Evolutionary conservation across 2,797 vertebrate species (phyloP).

Genomic region (Arremon aurantiirostris): DNA sequence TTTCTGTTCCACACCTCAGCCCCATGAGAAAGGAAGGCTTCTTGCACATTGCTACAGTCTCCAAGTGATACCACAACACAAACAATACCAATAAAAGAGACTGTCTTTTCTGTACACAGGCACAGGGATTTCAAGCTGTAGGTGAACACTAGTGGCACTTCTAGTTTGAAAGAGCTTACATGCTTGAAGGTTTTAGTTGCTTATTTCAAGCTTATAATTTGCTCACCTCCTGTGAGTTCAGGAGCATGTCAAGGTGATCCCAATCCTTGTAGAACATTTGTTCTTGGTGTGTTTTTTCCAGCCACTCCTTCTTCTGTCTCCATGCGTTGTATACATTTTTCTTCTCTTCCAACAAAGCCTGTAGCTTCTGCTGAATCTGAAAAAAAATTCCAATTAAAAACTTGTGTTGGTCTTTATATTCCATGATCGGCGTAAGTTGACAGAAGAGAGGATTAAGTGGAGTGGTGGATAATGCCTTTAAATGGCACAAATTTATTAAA

Average conservation of each 20-base stretch:
- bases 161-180: background rate
- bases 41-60: background rate
- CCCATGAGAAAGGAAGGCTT: background rate
- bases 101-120: background rate
- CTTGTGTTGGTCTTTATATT: background rate
- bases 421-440: background rate
- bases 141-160: background rate
- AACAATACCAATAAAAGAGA: background rate
- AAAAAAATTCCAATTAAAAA: background rate
- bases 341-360: slow-evolving; percentile 69
- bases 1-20: background rate
- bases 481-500: background rate
- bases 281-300: slow-evolving; percentile 78
- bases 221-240: slow-evolving; percentile 83
- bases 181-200: background rate
- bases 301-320: slow-evolving; percentile 77
- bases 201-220: background rate
- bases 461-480: background rate
- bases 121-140: background rate
- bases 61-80: background rate
- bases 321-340: slow-evolving; percentile 78
- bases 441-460: background rate
- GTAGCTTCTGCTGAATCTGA: slow-evolving; percentile 81
- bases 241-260: slow-evolving; percentile 77
- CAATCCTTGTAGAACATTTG: slow-evolving; percentile 86